These are phyloP conservation scores for Nibea albiflora DNA, from an alignment of 2,113 vertebrate genomes.

Conservation along the genomic window DNA sequence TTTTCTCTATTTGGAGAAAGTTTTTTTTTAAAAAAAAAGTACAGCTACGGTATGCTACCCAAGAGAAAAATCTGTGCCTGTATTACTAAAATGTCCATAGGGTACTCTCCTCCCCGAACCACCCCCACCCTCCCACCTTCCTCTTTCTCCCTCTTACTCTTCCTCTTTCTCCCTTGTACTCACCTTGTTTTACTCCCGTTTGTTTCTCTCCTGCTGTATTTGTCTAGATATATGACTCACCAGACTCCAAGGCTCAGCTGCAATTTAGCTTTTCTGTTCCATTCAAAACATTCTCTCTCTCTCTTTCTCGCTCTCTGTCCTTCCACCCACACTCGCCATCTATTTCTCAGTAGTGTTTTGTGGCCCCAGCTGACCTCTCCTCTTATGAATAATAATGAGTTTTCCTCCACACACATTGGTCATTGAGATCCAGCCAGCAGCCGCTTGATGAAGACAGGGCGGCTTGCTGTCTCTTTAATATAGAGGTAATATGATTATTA, in stretches of 20 bases:
- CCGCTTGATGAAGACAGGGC: constrained; percentile 34
- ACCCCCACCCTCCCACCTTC: constrained; percentile 3
- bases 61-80: constrained; percentile 11
- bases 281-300: constrained; percentile 59
- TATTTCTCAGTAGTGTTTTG: constrained; percentile 45
- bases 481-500: constrained; percentile 53
- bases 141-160: constrained; percentile 15
- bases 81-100: constrained; percentile 35
- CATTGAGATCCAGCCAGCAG: constrained; percentile 35
- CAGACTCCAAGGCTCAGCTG: constrained; percentile 53
- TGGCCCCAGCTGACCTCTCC: constrained; percentile 51
- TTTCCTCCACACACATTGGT: constrained; percentile 26
- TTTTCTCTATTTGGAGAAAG: constrained; percentile 12
- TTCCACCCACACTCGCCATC: constrained; percentile 48
- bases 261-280: constrained; percentile 65
- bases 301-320: constrained; percentile 23
- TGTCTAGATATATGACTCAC: constrained; percentile 65
- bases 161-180: constrained; percentile 12
- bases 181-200: constrained; percentile 44
- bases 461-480: constrained; percentile 49
- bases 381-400: constrained; percentile 53
- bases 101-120: neutral
- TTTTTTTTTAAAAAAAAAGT: neutral
- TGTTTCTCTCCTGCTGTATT: constrained; percentile 51
- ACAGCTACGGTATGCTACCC: neutral